Percentiles rank a stretch among this genome's conserved stretches.
These are phyloP conservation scores for Tapera naevia DNA, from an alignment of 2,797 vertebrate species.

Conservation along the genomic window DNA sequence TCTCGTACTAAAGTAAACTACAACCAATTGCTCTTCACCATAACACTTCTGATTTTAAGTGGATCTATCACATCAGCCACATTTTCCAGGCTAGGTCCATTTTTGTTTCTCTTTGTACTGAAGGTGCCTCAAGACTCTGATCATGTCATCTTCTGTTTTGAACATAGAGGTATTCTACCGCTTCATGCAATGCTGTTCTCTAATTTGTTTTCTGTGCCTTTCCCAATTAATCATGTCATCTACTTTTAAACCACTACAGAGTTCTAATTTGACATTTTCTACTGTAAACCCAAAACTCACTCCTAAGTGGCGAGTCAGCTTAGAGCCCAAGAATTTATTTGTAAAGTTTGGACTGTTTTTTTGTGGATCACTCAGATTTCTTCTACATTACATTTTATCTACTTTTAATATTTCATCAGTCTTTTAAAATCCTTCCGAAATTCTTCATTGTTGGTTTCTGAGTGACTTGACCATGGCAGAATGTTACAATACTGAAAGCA, in stretches of 20 bases:
- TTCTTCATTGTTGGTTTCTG: neutral
- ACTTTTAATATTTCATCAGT: neutral
- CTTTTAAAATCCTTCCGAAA: neutral
- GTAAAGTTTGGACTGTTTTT: neutral
- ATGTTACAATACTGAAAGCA: neutral
- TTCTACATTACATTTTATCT: neutral
- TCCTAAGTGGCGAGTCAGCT: neutral
- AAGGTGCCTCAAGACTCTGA: neutral
- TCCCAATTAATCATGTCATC: neutral
- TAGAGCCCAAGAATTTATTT: neutral
- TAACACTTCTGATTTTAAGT: neutral
- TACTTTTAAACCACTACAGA: neutral
- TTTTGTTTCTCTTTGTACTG: neutral
- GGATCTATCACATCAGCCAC: neutral
- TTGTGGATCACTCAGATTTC: neutral
- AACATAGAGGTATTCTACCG: neutral
- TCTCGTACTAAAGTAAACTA: neutral
- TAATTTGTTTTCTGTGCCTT: neutral
- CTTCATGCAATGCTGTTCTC: neutral
- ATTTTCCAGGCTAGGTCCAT: neutral
- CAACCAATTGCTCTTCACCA: neutral
- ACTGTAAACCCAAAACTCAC: neutral
- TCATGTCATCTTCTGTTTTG: neutral
- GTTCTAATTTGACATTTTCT: neutral
- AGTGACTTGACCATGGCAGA: neutral